These are phyloP conservation scores for Drosophila paulistorum DNA, from an alignment of 1,140 invertebrate species.

Conservation along the genomic window DNA sequence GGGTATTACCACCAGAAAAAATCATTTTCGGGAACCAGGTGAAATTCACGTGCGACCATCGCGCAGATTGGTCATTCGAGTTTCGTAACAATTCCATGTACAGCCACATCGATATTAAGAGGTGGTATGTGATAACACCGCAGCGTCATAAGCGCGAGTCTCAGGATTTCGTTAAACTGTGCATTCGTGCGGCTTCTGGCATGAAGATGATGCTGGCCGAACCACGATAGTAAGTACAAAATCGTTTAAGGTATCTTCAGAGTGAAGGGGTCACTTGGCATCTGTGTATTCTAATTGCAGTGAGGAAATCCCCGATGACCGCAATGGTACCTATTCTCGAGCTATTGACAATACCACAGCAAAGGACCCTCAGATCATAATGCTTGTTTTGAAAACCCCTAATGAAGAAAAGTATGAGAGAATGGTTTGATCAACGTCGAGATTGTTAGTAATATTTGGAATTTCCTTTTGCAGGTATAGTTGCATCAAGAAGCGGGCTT, in stretches of 20 bases:
- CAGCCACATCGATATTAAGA: conserved; percentile 63
- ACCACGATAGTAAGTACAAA: conserved; percentile 77
- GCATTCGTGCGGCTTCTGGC: conserved; percentile 83
- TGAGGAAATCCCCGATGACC: conserved; percentile 83
- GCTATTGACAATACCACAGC: conserved; percentile 85
- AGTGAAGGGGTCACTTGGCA: conserved; percentile 13
- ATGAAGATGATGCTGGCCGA: conserved; percentile 82
- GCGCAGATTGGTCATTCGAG: conserved; percentile 84
- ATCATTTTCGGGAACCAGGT: conserved; percentile 54
- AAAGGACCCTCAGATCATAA: conserved; percentile 86
- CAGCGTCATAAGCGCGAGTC: conserved; percentile 81
- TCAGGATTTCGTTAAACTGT: conserved; percentile 84
- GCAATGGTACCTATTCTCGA: conserved; percentile 83
- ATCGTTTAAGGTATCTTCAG: not conserved
- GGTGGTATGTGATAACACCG: conserved; percentile 85
- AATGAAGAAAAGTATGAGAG: conserved; percentile 83
- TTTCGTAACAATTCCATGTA: conserved; percentile 83
- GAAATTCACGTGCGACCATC: conserved; percentile 37
- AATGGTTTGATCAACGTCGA: not conserved
- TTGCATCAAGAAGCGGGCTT: conserved; percentile 93
- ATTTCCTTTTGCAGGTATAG: conserved; percentile 84
- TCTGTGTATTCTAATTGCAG: conserved; percentile 30
- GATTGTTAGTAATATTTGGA: not conserved
- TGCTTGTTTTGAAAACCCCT: conserved; percentile 86
- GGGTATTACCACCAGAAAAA: conserved; percentile 85